Percentiles rank a stretch among this genome's conserved stretches.
phyloP scores from a whole-genome alignment of 2,888 invertebrate species.

The Lydus trimaculatus region DNA sequence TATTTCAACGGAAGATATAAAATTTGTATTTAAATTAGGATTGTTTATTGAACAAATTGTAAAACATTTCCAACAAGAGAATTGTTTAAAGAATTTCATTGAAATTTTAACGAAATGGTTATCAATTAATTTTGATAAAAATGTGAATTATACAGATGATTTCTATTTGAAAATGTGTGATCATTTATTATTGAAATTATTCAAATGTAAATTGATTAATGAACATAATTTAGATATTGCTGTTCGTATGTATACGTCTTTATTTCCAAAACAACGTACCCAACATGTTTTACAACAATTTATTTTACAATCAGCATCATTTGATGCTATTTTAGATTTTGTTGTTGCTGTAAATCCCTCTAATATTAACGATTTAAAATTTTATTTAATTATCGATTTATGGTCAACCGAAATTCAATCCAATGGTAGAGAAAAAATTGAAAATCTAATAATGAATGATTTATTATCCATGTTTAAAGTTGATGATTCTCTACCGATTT shows the following conservation, averaged over 20 bases:
- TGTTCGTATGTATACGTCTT: constrained; percentile 59
- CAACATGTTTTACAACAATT: constrained; percentile 52
- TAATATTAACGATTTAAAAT: constrained; percentile 41
- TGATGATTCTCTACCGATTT: constrained; percentile 48
- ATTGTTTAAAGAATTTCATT: constrained; percentile 61
- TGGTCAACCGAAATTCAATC: constrained; percentile 46
- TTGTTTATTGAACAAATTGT: constrained; percentile 65
- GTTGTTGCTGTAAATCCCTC: constrained; percentile 37
- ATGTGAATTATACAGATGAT: constrained; percentile 41
- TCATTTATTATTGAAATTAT: constrained; percentile 59
- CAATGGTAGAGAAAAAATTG: constrained; percentile 47
- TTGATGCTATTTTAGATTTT: constrained; percentile 49
- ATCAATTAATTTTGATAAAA: constrained; percentile 46
- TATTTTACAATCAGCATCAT: constrained; percentile 49
- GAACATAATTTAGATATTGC: constrained; percentile 57
- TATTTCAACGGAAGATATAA: constrained; percentile 62
- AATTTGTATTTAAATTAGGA: constrained; percentile 64
- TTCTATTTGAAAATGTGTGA: constrained; percentile 60
- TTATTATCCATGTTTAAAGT: constrained; percentile 56
- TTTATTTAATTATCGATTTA: constrained; percentile 47
- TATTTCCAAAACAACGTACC: constrained; percentile 59
- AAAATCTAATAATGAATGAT: constrained; percentile 43
- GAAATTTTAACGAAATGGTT: constrained; percentile 60
- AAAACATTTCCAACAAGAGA: constrained; percentile 60
- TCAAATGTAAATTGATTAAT: constrained; percentile 53